Conservation (phyloP, 2,113 vertebrate genomes). For the Perca schrenkii region DNA sequence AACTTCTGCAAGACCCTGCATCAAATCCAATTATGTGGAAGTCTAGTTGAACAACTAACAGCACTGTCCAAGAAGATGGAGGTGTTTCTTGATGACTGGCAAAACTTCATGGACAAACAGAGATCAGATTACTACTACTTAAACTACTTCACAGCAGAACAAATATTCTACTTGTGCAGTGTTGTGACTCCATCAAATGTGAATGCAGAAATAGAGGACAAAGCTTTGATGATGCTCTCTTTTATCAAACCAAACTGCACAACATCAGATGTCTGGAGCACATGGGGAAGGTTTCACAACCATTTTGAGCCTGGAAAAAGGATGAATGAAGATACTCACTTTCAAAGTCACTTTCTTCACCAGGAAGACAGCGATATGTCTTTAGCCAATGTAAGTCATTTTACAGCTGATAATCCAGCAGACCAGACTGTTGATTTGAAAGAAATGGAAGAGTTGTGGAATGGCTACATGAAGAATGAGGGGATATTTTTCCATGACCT, state of each 20-base stretch:
- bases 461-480: conserved; percentile 79
- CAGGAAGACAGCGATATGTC: neutral
- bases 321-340: conserved; percentile 49
- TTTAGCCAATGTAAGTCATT: neutral
- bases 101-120: conserved; percentile 82
- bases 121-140: conserved; percentile 85
- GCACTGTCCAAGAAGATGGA: conserved; percentile 88
- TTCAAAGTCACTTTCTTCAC: conserved; percentile 62
- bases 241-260: conserved; percentile 85
- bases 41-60: conserved; percentile 77
- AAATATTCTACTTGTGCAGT: conserved; percentile 88
- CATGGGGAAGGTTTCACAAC: conserved; percentile 41
- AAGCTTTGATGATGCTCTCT: conserved; percentile 89
- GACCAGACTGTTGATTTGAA: conserved; percentile 40
- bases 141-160: conserved; percentile 91
- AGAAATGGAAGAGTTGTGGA: conserved; percentile 82
- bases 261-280: conserved; percentile 30
- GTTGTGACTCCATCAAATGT: conserved; percentile 71
- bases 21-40: conserved; percentile 39
- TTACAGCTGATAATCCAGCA: neutral
- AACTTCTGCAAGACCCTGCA: conserved; percentile 49
- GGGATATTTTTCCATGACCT: conserved; percentile 77
- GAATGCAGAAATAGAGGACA: conserved; percentile 65
- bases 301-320: conserved; percentile 58
- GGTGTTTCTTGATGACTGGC: conserved; percentile 84